Evolutionary conservation across 1,140 invertebrate genomes (phyloP).

Genomic region (Hormaphis cornu): DNA sequence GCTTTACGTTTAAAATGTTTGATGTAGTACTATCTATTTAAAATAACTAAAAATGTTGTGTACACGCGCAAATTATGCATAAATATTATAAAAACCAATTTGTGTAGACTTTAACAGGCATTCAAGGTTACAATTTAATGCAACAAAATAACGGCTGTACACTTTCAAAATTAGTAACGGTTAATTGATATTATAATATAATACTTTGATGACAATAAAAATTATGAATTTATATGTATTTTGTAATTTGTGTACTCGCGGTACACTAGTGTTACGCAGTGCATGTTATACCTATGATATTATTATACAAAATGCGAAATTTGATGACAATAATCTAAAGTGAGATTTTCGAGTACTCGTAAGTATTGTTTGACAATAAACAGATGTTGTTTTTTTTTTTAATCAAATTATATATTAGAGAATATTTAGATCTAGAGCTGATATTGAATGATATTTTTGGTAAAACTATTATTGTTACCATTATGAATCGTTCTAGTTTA

Average conservation of each 20-base stretch:
- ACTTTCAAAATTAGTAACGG: not conserved
- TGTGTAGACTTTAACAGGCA: not conserved
- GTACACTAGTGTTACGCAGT: too few species aligned
- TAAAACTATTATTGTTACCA: too few species aligned
- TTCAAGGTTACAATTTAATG: not conserved
- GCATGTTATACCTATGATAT: not conserved
- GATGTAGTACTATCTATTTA: not conserved
- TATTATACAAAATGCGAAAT: not conserved
- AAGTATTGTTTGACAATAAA: not conserved
- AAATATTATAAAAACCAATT: not conserved
- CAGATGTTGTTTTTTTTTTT: too few species aligned
- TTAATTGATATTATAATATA: not conserved
- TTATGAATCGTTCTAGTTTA: too few species aligned
- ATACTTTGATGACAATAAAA: constrained; percentile 4
- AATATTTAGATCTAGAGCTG: too few species aligned
- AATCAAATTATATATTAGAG: too few species aligned
- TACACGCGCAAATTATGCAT: too few species aligned
- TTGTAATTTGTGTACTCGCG: not conserved
- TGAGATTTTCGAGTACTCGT: not conserved
- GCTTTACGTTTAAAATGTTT: too few species aligned
- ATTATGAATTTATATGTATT: constrained; percentile 3
- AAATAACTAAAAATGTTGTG: too few species aligned
- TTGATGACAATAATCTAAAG: constrained; percentile 2
- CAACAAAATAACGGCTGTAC: not conserved
- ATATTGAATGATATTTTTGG: too few species aligned